Conservation (phyloP, 2,113 vertebrate genomes). For the Sapajus apella region DNA sequence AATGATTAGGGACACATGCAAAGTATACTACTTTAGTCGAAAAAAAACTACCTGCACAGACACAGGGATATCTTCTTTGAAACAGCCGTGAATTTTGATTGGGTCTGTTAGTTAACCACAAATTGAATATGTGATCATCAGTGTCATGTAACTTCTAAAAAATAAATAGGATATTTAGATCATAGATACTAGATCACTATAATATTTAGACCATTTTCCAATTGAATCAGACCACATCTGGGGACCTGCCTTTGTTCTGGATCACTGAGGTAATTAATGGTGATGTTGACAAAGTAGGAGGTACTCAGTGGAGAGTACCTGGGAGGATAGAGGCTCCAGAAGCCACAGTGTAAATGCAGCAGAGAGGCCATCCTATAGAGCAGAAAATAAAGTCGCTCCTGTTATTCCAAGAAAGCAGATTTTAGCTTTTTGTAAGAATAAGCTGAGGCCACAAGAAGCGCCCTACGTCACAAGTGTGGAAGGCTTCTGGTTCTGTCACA, state of each 20-base stretch:
- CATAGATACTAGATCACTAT: too few species aligned
- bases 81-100: constrained; percentile 3
- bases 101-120: constrained; percentile 33
- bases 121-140: constrained; percentile 55
- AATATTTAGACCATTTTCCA: neutral
- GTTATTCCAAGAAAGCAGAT: neutral
- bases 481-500: neutral
- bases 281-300: neutral
- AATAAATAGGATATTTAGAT: constrained; percentile 56
- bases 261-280: neutral
- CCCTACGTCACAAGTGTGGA: neutral
- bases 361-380: neutral
- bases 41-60: neutral
- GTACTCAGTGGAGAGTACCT: neutral
- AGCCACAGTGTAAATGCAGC: neutral
- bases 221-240: neutral
- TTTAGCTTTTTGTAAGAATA: neutral
- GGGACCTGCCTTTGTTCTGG: neutral
- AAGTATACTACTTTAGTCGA: constrained; percentile 22
- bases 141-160: constrained; percentile 27
- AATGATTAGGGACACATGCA: constrained; percentile 11
- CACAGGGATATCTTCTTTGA: neutral
- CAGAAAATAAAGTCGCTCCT: neutral
- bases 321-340: neutral
- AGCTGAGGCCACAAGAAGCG: neutral